Evolutionary conservation across 2,113 vertebrate species (phyloP), one percentile per base, ranked within the genome.

Genomic region (Onychostruthus taczanowskii): DNA sequence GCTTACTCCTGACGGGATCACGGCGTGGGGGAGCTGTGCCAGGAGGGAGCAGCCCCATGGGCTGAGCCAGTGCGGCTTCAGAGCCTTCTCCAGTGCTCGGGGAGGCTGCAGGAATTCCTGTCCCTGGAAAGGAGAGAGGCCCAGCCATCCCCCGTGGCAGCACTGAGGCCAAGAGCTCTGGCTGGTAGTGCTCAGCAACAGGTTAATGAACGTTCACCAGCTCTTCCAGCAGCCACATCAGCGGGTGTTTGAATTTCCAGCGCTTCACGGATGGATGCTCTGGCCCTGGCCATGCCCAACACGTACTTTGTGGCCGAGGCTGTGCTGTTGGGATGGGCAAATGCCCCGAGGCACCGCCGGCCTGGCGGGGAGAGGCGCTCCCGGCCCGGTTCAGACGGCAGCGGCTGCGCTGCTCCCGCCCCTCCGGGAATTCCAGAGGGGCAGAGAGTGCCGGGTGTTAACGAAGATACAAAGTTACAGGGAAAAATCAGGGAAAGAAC

Each of bases 51-150:
- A 74, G 80, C 46, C 1, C 8, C 55, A 1, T 0, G 41, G 58
- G 53, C 49, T 47, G 23, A 83, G 62, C 79, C 55, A 53, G 30
- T 1, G 89, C 30, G 61, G 61, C 53, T 82, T 43, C 68, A 20
- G 13, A 81, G 30, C 56, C 61, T 75, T 52, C 44, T 67, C 21
- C 52, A 27, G 19, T 28, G 7, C 4, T 37, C 3, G 0, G 55
- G 20, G 37, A 62, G 52, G 59, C 53, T 50, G 44, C 35, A 68
- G 56, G 63, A 94, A 64, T 56, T 41, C 6, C 78, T 43, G 50
- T 72, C 49, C 53, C 0, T 0, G 41, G 44, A 86, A 7, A 0
- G 0, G 49, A 44, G 24, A 14, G 0, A 1, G 49, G n/a, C 50
- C 55, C 68, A 86, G 44, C 39, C 1, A 2, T 28, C 13, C 0